These are phyloP conservation scores for Wiebesia pumilae DNA, from an alignment of 1,140 invertebrate genomes.

Conservation along the genomic window DNA sequence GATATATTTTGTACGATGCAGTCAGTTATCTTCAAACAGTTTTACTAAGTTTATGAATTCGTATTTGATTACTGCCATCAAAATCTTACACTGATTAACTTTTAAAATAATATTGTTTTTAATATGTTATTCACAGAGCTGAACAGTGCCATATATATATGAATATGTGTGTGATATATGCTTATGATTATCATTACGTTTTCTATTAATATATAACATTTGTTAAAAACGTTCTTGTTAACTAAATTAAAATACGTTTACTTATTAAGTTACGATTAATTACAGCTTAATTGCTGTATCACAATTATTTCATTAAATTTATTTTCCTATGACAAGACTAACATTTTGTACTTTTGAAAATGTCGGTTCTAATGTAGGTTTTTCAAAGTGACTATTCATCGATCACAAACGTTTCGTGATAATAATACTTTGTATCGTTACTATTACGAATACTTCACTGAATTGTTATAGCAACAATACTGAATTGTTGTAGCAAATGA, in stretches of 20 bases:
- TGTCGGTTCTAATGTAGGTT: background rate
- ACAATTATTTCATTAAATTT: slow-evolving; percentile 22
- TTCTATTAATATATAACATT: slow-evolving; percentile 18
- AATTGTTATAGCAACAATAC: background rate
- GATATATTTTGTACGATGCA: slow-evolving; percentile 46
- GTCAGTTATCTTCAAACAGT: slow-evolving; percentile 22
- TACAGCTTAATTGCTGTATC: slow-evolving; percentile 26
- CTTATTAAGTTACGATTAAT: background rate
- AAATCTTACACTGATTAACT: background rate
- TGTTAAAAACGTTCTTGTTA: slow-evolving; percentile 17
- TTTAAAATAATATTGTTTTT: background rate
- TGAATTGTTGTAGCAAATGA: slow-evolving; percentile 11
- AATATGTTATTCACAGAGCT: slow-evolving; percentile 21
- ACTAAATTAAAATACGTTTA: background rate
- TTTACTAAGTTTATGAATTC: slow-evolving; percentile 14
- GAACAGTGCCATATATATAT: slow-evolving; percentile 8
- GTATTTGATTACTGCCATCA: background rate
- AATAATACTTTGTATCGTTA: slow-evolving; percentile 49
- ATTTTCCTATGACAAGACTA: slow-evolving; percentile 23
- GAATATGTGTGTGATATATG: background rate
- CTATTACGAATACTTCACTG: background rate
- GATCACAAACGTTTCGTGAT: slow-evolving; percentile 30
- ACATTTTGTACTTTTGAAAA: slow-evolving; percentile 37
- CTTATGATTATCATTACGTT: background rate
- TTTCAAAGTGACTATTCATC: slow-evolving; percentile 39